Conservation (phyloP, 2,113 vertebrate species). For the Xiphophorus maculatus region DNA sequence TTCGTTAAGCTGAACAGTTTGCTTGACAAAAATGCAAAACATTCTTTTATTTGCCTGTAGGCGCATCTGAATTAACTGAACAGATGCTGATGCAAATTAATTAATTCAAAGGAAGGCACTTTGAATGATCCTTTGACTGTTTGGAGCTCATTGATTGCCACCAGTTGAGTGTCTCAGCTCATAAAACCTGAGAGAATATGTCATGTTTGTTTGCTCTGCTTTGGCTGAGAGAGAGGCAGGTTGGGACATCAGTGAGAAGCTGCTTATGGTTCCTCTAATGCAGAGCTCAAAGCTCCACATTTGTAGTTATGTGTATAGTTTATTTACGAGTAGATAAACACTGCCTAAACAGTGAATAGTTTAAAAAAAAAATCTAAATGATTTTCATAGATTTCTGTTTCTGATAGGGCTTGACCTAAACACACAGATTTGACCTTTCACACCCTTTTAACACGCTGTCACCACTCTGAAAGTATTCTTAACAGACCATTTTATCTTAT, state of each 20-base stretch:
- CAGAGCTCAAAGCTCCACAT: background rate
- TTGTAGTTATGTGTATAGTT: background rate
- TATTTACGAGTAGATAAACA: background rate
- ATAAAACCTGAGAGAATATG: background rate
- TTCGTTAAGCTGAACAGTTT: background rate
- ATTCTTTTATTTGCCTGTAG: slow-evolving; percentile 33
- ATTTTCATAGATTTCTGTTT: background rate
- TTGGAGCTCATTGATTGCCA: background rate
- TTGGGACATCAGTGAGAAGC: background rate
- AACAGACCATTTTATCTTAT: background rate
- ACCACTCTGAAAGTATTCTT: background rate
- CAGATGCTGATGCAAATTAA: slow-evolving; percentile 45
- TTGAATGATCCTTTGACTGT: slow-evolving; percentile 18
- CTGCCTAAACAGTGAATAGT: no score
- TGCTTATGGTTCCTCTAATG: background rate
- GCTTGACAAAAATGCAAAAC: slow-evolving; percentile 50
- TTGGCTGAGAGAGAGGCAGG: background rate
- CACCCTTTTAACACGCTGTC: background rate
- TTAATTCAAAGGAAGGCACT: slow-evolving; percentile 5
- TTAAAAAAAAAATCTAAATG: background rate
- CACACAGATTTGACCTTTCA: background rate
- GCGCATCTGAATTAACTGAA: slow-evolving; percentile 26
- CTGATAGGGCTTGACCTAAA: background rate
- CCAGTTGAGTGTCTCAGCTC: background rate
- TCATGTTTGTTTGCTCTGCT: background rate